Conservation (phyloP, 2,113 vertebrate genomes). For the Oryzias woworae region DNA sequence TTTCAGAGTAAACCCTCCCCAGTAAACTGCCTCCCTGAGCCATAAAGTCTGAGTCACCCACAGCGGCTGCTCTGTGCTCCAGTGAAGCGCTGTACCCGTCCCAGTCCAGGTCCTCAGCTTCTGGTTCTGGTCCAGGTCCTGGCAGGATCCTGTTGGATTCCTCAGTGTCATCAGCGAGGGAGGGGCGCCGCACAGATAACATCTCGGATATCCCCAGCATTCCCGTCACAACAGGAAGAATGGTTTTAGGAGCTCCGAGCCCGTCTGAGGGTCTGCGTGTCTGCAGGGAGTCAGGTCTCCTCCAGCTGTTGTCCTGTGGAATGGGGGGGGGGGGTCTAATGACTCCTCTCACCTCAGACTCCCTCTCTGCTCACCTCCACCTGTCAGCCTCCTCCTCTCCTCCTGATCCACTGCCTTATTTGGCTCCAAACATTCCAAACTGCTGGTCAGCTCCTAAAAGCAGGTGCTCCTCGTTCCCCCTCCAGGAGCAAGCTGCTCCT, state of each 20-base stretch:
- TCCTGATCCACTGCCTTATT: constrained; percentile 7
- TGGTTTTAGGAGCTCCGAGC: constrained; percentile 7
- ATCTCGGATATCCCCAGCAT: constrained; percentile 15
- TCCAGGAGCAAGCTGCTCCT: constrained; percentile 60
- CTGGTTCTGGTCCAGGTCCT: constrained; percentile 68
- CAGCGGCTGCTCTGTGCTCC: constrained; percentile 70
- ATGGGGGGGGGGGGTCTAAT: constrained; percentile 1
- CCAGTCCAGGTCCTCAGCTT: constrained; percentile 80
- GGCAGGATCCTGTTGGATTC: constrained; percentile 48
- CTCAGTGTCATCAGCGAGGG: constrained; percentile 56
- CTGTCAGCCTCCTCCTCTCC: constrained; percentile 3
- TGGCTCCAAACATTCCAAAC: constrained; percentile 13
- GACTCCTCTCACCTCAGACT: constrained; percentile 20
- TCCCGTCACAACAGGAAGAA: background rate
- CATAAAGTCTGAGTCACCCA: constrained; percentile 59
- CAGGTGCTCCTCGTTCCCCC: constrained; percentile 16
- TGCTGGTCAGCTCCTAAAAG: too few relatives aligned
- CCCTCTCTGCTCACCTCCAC: constrained; percentile 23
- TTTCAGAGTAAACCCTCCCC: background rate
- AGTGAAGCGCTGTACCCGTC: constrained; percentile 75
- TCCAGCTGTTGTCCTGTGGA: constrained; percentile 49
- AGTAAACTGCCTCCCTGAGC: background rate
- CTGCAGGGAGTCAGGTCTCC: background rate
- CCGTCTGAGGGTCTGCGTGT: background rate
- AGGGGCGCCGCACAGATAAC: constrained; percentile 50